Evolutionary conservation across 2,113 vertebrate species (phyloP), one percentile per base, ranked within the genome.

Genomic region (Oreochromis aureus): DNA sequence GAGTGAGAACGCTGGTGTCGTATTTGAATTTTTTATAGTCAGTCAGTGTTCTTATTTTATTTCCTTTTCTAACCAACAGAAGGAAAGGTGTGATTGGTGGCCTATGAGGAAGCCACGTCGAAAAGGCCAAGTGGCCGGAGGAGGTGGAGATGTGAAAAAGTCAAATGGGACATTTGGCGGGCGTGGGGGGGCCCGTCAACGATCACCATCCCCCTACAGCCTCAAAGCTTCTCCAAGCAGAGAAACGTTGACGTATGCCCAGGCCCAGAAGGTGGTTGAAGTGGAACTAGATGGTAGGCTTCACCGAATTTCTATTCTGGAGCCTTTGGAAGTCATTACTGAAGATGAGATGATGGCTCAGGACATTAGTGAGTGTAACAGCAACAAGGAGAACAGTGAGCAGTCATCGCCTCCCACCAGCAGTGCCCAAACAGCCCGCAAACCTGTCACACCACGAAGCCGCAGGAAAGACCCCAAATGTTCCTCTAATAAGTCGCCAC

Each of bases 331-430:
- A 22, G 97, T 99, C 92, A 98, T 99, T 87, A 98, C 98, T 0
- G 99, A 99, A 84, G 98, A 99, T 2, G 98, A 99, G 85, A 96
- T 99, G 95, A 99, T 97, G 1, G 99, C 98, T 80, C 98, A 99
- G 96, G 99, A 99, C 91, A 98, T 99, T 90, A 98, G 96, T 0
- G 98, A 99, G 92, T 99, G 98, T 94, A 99, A 99, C 88, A 99
- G 98, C 94, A 99, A 99, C 96, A 99, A 99, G 93, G 98, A 99
- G 89, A 99, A 99, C 94, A 99, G 97, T 0, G 98, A 99, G 92
- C 97, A 98, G 93, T 96, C 98, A 54, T 95, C 97, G 4, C 94
- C 97, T 56, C 95, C 97, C 56, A 93, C 97, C 78, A 97, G 96
- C 81, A 96, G 96, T 63, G 95, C 96, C 3, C 97, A 96, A 89